Evolutionary conservation across 1,140 invertebrate genomes (phyloP), one percentile per base, ranked within the genome.

Genomic region (Brachionus calyciflorus): DNA sequence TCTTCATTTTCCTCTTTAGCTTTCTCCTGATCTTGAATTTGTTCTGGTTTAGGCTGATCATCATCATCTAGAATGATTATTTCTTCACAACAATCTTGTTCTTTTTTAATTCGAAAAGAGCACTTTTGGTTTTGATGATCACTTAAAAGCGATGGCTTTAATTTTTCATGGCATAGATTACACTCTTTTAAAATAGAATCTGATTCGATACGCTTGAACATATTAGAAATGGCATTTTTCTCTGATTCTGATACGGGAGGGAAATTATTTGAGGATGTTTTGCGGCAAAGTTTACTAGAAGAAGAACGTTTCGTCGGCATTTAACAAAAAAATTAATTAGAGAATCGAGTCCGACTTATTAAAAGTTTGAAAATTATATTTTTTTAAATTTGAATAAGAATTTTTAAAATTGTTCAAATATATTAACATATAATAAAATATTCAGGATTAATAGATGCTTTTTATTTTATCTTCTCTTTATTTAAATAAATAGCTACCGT

Each of bases 201-300:
- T 5, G 60, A 44, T n/a, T 65, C 37, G 6, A 65, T 65, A 21
- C 41, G 26, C 44, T 44, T 65, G 24, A 65, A 65, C 60, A 65
- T 65, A 3, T 41, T 44, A 3, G 41, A 44, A 5, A 65, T 24
- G 9, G 37, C 30, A 41, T 65, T 65, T 41, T 65, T 41, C n/a
- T 65, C 37, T 4, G 19, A 7, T 14, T 44, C 60, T 24, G 33
- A 19, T 41, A 9, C 40, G 7, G 21, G 14, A 9, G 3, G 9
- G 41, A 63, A 17, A 17, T 37, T n/a, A 24, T 63, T 63, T 9
- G 57, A 63, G 3, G 60, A 65, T 26, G 60, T n/a, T 41, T 65
- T 65, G 24, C 60, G 60, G 10, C 37, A 44, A 7, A 65, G 30
- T 17, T 60, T 60, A 2, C 30, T 33, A 7, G 55, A 65, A 7